Conservation (phyloP, 2,113 vertebrate species). For the Platycercus adscitus region DNA sequence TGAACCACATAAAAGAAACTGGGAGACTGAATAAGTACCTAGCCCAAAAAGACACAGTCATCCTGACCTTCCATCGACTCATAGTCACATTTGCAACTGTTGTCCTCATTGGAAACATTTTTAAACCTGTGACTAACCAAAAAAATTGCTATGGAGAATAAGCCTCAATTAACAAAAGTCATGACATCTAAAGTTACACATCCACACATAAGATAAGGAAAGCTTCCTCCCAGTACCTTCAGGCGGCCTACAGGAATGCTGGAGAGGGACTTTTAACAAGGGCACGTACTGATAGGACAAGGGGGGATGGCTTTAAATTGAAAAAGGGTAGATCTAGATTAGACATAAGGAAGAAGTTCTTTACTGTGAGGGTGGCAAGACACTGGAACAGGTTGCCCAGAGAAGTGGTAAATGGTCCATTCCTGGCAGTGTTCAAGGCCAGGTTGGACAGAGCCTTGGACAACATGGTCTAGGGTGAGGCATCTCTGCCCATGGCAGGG, state of each 20-base stretch:
- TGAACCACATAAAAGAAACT: background rate
- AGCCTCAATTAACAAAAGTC: background rate
- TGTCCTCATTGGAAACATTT: background rate
- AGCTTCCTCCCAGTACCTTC: background rate
- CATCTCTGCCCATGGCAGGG: background rate
- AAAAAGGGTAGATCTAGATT: background rate
- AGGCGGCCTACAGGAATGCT: background rate
- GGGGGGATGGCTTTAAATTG: background rate
- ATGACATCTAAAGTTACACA: background rate
- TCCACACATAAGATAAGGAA: background rate
- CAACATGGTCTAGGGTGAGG: background rate
- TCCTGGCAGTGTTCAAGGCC: background rate
- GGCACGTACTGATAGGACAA: background rate
- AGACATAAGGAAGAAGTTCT: background rate
- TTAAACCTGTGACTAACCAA: background rate
- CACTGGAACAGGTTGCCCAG: background rate
- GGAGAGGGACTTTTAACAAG: background rate
- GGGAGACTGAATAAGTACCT: background rate
- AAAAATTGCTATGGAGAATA: background rate
- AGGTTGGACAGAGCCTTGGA: background rate
- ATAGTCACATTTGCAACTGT: background rate
- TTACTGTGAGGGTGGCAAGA: background rate
- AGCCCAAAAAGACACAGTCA: background rate
- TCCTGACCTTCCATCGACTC: background rate
- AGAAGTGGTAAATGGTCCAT: background rate